Percentiles rank a stretch among this genome's conserved stretches.
Evolutionary conservation across 2,797 vertebrate genomes (phyloP).

Genomic region (Xenopus petersii): DNA sequence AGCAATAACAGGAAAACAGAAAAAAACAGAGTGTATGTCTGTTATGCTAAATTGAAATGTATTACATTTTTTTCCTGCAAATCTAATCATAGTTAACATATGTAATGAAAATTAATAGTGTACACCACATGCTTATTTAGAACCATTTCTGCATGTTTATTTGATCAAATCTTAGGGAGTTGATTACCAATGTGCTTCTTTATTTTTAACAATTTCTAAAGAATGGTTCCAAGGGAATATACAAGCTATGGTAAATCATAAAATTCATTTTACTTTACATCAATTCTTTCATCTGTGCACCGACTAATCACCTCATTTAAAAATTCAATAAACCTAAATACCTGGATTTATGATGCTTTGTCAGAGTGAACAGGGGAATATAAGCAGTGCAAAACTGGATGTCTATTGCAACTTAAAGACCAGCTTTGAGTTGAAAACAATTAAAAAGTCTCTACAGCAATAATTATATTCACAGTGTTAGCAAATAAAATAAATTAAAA

Average conservation of each 20-base stretch:
- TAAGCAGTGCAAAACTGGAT: slow-evolving; percentile 67
- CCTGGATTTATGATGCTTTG: slow-evolving; percentile 77
- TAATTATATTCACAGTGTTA: slow-evolving; percentile 76
- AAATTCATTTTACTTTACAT: slow-evolving; percentile 78
- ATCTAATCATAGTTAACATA: slow-evolving; percentile 46
- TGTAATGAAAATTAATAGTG: slow-evolving; percentile 63
- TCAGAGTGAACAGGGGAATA: slow-evolving; percentile 71
- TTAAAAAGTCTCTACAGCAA: slow-evolving; percentile 74
- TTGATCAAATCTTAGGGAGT: slow-evolving; percentile 61
- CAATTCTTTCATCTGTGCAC: slow-evolving; percentile 69
- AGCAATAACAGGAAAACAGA: no score
- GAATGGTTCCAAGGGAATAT: slow-evolving; percentile 69
- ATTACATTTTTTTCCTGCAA: slow-evolving; percentile 6
- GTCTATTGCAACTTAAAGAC: slow-evolving; percentile 72
- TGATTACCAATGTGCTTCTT: slow-evolving; percentile 68
- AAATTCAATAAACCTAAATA: slow-evolving; percentile 82
- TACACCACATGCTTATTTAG: slow-evolving; percentile 51
- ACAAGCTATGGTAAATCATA: slow-evolving; percentile 72
- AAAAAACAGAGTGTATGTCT: no score
- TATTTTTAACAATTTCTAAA: slow-evolving; percentile 67
- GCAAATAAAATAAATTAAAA: slow-evolving; percentile 83
- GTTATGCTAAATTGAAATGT: neutral
- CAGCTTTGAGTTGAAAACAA: slow-evolving; percentile 76
- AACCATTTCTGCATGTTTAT: slow-evolving; percentile 39
- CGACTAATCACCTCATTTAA: slow-evolving; percentile 77